These are phyloP conservation scores for Meloidogyne hapla DNA, from an alignment of 1,140 invertebrate genomes.

Conservation along the genomic window DNA sequence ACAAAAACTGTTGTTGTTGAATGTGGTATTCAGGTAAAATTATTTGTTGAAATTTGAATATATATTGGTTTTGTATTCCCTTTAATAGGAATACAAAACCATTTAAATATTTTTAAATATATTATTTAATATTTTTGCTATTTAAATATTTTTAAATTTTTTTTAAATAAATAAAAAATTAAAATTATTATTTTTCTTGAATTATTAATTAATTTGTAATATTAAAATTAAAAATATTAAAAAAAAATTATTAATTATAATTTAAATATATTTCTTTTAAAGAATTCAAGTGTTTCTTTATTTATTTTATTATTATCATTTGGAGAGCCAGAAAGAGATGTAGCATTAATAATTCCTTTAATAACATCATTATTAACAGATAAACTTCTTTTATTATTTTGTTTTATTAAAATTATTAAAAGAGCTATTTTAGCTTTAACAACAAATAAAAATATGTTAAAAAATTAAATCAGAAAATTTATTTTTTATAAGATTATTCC, in stretches of 20 bases:
- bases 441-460: background rate
- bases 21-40: background rate
- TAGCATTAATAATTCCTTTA: constrained; percentile 13
- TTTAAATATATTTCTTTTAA: background rate
- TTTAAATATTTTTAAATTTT: too few species aligned
- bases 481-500: background rate
- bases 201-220: too few species aligned
- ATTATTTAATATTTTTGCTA: too few species aligned
- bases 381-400: constrained; percentile 18
- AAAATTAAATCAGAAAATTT: background rate
- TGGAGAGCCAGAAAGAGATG: constrained; percentile 14
- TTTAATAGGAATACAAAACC: too few species aligned
- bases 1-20: background rate
- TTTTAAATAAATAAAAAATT: too few species aligned
- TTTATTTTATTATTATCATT: background rate
- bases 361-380: constrained; percentile 7
- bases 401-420: constrained; percentile 17
- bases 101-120: too few species aligned
- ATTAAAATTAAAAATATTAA: too few species aligned
- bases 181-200: too few species aligned
- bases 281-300: background rate
- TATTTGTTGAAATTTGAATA: too few species aligned
- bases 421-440: background rate
- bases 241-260: too few species aligned
- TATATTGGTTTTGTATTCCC: too few species aligned